Percentiles rank a stretch among this genome's conserved stretches.
Conservation (phyloP, 1,140 invertebrate species). For the Diprion similis region DNA sequence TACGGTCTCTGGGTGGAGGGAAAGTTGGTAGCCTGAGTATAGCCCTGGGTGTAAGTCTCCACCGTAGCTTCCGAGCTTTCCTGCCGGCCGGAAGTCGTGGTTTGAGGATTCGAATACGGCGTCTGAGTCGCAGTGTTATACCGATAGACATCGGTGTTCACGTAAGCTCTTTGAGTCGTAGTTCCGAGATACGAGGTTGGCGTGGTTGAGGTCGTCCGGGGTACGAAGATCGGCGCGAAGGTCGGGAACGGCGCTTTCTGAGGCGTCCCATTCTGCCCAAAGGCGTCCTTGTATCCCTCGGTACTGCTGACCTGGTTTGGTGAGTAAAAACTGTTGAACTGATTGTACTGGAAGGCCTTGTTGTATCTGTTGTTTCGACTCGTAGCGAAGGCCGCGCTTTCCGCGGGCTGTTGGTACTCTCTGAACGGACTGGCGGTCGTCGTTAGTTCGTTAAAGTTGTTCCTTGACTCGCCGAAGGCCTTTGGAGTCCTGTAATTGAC, state of each 20-base stretch:
- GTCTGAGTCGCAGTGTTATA: conserved; percentile 10
- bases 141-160: conserved; percentile 22
- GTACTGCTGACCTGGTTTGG: conserved; percentile 29
- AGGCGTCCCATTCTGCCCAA: conserved; percentile 21
- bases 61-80: conserved; percentile 11
- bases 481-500: conserved; percentile 19
- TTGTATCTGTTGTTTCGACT: conserved; percentile 58
- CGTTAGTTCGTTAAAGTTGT: conserved; percentile 39
- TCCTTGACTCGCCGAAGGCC: conserved; percentile 21
- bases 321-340: conserved; percentile 41
- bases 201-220: conserved; percentile 38
- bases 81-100: conserved; percentile 24
- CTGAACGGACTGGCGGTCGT: conserved; percentile 50
- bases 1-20: conserved; percentile 23
- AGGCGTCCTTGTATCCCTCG: conserved; percentile 17
- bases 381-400: conserved; percentile 75
- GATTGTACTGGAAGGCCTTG: conserved; percentile 47
- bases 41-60: background rate
- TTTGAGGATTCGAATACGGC: background rate
- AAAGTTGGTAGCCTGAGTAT: background rate
- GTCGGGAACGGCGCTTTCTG: conserved; percentile 44
- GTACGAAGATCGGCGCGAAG: conserved; percentile 51
- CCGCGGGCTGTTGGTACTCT: conserved; percentile 76
- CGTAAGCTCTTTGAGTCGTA: conserved; percentile 26
- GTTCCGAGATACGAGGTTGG: conserved; percentile 24